Evolutionary conservation across 2,888 invertebrate genomes (phyloP).

Genomic region (Panopea generosa): DNA sequence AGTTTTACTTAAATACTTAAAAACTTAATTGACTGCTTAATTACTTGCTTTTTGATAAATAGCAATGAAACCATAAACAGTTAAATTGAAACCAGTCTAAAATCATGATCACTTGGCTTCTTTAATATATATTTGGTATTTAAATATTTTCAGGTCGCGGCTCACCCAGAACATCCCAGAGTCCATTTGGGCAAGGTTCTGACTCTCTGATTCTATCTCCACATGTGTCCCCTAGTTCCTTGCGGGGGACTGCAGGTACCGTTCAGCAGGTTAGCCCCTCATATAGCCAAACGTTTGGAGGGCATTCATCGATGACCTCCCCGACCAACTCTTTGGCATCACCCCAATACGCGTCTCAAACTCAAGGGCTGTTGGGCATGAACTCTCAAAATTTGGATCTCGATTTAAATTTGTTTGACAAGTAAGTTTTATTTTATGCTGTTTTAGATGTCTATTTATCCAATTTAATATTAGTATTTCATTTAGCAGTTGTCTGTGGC

Average conservation of each 20-base stretch:
- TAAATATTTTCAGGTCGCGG: slow-evolving; percentile 76
- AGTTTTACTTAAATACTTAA: too few relatives aligned
- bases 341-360: slow-evolving; percentile 50
- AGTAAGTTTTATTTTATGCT: slow-evolving; percentile 50
- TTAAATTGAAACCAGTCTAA: too few relatives aligned
- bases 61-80: too few relatives aligned
- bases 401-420: slow-evolving; percentile 61
- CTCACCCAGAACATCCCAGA: slow-evolving; percentile 78
- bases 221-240: slow-evolving; percentile 72
- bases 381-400: slow-evolving; percentile 66
- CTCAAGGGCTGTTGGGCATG: slow-evolving; percentile 37
- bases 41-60: too few relatives aligned
- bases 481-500: too few relatives aligned
- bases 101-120: too few relatives aligned
- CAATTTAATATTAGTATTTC: too few relatives aligned
- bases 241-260: slow-evolving; percentile 55
- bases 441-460: too few relatives aligned
- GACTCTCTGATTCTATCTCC: slow-evolving; percentile 81
- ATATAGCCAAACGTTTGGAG: slow-evolving; percentile 63
- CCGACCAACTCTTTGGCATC: slow-evolving; percentile 29
- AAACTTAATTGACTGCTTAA: too few relatives aligned
- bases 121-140: too few relatives aligned
- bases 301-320: slow-evolving; percentile 30
- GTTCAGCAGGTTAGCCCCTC: slow-evolving; percentile 73
- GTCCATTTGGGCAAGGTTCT: slow-evolving; percentile 76